Percentiles rank a stretch among this genome's conserved stretches.
Evolutionary conservation across 2,113 vertebrate species (phyloP).

Genomic region (Nettapus auritus): DNA sequence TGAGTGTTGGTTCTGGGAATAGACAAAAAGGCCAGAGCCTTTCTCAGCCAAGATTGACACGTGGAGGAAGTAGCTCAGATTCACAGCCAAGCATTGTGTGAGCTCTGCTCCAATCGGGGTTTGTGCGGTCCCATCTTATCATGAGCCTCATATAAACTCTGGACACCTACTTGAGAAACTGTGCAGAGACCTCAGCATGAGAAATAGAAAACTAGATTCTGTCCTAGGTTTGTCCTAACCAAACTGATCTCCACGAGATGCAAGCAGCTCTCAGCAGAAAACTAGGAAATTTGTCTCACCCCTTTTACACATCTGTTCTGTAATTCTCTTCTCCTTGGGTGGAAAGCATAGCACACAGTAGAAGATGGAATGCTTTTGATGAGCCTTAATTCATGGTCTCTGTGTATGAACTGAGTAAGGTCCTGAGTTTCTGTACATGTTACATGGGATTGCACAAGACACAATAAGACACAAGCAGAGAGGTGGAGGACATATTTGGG

Average conservation of each 20-base stretch:
- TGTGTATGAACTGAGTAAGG: not conserved
- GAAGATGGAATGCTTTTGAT: not conserved
- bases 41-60: not conserved
- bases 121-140: not conserved
- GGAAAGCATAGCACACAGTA: not conserved
- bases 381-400: not conserved
- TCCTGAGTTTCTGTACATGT: not conserved
- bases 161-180: not conserved
- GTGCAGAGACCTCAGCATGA: not conserved
- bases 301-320: not conserved
- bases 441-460: not conserved
- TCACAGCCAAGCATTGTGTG: accelerated
- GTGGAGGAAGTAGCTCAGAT: not conserved
- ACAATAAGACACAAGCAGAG: not conserved
- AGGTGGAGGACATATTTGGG: not conserved
- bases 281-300: not conserved
- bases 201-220: not conserved
- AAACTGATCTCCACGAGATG: not conserved
- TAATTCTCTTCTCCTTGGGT: not conserved
- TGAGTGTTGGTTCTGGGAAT: not conserved
- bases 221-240: not conserved
- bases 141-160: not conserved
- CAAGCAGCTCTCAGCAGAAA: not conserved
- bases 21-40: not conserved
- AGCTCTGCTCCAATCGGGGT: not conserved